These are phyloP conservation scores for Eretmochelys imbricata DNA, from an alignment of 2,113 vertebrate species.

Conservation along the genomic window DNA sequence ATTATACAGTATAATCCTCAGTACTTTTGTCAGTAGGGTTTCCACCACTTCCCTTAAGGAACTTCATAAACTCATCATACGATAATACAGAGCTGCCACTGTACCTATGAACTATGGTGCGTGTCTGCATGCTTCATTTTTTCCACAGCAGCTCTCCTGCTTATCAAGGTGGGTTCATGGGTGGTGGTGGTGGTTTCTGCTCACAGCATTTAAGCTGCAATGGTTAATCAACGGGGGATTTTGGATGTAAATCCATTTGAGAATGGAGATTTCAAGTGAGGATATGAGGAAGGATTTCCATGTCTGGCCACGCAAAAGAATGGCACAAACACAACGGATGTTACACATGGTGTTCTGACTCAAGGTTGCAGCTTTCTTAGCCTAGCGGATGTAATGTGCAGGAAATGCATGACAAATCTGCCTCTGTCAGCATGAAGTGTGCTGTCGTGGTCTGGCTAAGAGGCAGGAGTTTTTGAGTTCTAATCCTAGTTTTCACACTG, in stretches of 20 bases:
- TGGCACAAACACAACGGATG: background rate
- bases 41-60: background rate
- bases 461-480: background rate
- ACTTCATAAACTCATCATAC: background rate
- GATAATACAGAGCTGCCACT: background rate
- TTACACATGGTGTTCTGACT: background rate
- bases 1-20: background rate
- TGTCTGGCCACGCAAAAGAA: background rate
- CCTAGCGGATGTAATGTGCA: too few species aligned
- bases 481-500: background rate
- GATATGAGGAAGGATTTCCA: fast-evolving
- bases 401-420: background rate
- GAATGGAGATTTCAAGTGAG: background rate
- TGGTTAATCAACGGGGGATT: background rate
- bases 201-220: background rate
- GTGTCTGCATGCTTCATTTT: background rate
- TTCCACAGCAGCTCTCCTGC: background rate
- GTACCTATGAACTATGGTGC: background rate
- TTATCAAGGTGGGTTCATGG: background rate
- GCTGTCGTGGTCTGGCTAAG: background rate
- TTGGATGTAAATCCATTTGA: background rate
- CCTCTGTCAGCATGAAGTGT: background rate
- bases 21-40: background rate
- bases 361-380: background rate
- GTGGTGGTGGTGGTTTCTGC: background rate